These are phyloP conservation scores for Podilymbus podiceps DNA, from an alignment of 2,113 vertebrate genomes.

Conservation along the genomic window DNA sequence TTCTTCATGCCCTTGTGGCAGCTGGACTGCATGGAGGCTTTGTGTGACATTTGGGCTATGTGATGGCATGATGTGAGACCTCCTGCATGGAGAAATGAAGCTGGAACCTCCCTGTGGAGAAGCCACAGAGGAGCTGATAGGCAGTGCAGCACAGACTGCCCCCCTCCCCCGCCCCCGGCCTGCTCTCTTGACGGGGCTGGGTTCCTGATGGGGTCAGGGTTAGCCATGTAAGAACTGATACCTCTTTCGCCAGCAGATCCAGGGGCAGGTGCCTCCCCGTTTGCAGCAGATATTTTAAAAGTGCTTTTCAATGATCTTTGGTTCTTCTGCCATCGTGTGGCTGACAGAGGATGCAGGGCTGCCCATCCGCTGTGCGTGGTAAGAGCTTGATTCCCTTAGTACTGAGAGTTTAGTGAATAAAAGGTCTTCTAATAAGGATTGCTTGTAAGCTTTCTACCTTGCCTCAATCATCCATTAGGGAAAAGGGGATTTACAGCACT, in stretches of 20 bases:
- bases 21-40: not conserved
- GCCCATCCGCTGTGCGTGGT: fast-evolving
- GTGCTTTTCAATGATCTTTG: not conserved
- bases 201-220: not conserved
- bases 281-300: not conserved
- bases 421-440: not conserved
- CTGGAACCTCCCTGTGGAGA: not conserved
- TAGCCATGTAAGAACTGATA: fast-evolving
- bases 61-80: not conserved
- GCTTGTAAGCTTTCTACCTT: not conserved
- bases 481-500: not conserved
- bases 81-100: fast-evolving
- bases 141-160: no score
- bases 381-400: not conserved
- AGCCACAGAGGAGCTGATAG: not conserved
- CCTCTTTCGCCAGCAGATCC: not conserved
- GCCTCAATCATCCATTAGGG: not conserved
- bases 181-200: fast-evolving
- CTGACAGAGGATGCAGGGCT: not conserved
- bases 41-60: not conserved
- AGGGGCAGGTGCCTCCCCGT: not conserved
- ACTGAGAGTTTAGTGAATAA: not conserved
- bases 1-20: not conserved
- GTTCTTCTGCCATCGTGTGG: conserved; percentile 43
- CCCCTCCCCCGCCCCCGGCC: no score